phyloP scores from a whole-genome alignment of 2,888 invertebrate species.

The Diachrysia chrysitis region DNA sequence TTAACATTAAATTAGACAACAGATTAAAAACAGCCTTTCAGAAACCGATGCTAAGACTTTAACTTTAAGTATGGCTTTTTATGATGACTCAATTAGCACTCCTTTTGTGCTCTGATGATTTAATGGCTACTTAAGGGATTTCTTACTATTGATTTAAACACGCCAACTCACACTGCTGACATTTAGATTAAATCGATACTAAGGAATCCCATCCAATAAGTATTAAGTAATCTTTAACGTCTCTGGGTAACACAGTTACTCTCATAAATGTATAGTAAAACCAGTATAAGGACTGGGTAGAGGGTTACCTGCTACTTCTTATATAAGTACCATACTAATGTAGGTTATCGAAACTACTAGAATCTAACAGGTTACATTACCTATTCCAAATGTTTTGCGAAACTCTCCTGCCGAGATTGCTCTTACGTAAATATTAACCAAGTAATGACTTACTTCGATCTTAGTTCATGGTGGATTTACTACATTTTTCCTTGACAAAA shows the following conservation, averaged over 20 bases:
- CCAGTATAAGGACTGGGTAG: not conserved
- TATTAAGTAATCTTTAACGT: too few relatives aligned
- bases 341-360: conserved; percentile 27
- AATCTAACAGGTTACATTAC: conserved; percentile 25
- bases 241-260: too few relatives aligned
- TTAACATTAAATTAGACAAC: too few relatives aligned
- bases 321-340: conserved; percentile 5
- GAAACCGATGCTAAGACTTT: too few relatives aligned
- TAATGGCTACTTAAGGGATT: too few relatives aligned
- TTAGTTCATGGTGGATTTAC: conserved; percentile 26
- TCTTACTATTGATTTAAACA: too few relatives aligned
- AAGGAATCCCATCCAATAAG: too few relatives aligned
- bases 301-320: conserved; percentile 8
- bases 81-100: not conserved
- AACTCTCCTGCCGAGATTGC: conserved; percentile 40
- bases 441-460: conserved; percentile 47
- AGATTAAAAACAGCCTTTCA: too few relatives aligned
- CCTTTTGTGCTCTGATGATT: too few relatives aligned
- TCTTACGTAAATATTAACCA: conserved; percentile 49
- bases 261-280: not conserved
- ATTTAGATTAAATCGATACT: too few relatives aligned
- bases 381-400: conserved; percentile 48
- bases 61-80: too few relatives aligned
- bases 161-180: too few relatives aligned
- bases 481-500: conserved; percentile 11